These are phyloP conservation scores for Ceratina japonica DNA, from an alignment of 1,140 invertebrate species.

Conservation along the genomic window DNA sequence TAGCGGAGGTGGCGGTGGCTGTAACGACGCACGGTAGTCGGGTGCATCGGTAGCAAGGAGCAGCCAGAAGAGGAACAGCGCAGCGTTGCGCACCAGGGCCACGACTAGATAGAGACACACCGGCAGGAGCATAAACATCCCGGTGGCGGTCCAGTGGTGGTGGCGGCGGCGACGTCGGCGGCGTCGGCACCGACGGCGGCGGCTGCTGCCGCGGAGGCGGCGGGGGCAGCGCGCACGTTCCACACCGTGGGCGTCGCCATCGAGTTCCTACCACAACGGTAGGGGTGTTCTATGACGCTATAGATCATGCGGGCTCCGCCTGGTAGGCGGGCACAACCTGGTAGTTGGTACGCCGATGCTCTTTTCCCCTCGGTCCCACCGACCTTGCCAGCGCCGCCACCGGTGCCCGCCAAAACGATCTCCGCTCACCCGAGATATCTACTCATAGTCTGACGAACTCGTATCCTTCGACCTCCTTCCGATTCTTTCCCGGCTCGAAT, in stretches of 20 bases:
- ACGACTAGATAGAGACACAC: slow-evolving; percentile 77
- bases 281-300: slow-evolving; percentile 79
- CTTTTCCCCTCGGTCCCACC: slow-evolving; percentile 47
- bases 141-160: slow-evolving; percentile 47
- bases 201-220: slow-evolving; percentile 41
- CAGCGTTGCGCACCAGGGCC: slow-evolving; percentile 56
- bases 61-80: slow-evolving; percentile 54
- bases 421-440: slow-evolving; percentile 36
- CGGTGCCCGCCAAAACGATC: slow-evolving; percentile 58
- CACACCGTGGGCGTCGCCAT: slow-evolving; percentile 67
- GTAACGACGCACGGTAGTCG: slow-evolving; percentile 6
- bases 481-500: slow-evolving; percentile 34
- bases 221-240: slow-evolving; percentile 68
- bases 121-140: slow-evolving; percentile 75
- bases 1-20: slow-evolving; percentile 47
- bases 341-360: slow-evolving; percentile 61
- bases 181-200: slow-evolving; percentile 36
- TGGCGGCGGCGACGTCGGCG: slow-evolving; percentile 24
- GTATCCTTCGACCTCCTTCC: slow-evolving; percentile 47
- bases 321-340: slow-evolving; percentile 58
- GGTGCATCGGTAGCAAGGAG: slow-evolving; percentile 42
- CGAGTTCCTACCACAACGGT: slow-evolving; percentile 64
- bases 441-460: slow-evolving; percentile 14
- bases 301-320: slow-evolving; percentile 78
- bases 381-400: slow-evolving; percentile 56